Percentiles rank a stretch among this genome's conserved stretches.
phyloP scores from a whole-genome alignment of 37 sponge, comb jelly and placozoan genomes.

The Haliclona indistincta region DNA sequence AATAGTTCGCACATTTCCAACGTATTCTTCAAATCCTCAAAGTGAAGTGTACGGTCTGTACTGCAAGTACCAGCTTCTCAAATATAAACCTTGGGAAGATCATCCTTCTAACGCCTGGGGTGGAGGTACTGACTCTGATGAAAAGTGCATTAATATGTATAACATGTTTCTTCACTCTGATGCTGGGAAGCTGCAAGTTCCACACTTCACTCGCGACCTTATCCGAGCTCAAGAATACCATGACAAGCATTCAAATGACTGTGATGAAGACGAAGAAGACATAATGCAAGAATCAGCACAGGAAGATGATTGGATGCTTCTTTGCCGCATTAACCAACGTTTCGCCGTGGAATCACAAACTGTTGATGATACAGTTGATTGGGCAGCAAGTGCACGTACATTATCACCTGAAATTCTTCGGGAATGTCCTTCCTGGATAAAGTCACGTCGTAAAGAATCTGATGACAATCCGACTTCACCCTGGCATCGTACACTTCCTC shows the following conservation, averaged over 20 bases:
- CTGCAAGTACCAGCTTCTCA: conserved; percentile 21
- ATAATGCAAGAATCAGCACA: neutral
- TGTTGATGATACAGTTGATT: conserved; percentile 2
- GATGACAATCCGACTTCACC: too few species aligned
- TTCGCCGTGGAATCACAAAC: neutral
- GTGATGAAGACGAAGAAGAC: neutral
- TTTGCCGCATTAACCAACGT: conserved; percentile 9
- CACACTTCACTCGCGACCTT: neutral
- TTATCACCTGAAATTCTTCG: too few species aligned
- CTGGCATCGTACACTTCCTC: too few species aligned
- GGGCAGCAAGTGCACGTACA: neutral
- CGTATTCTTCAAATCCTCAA: conserved; percentile 19
- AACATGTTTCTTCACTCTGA: neutral
- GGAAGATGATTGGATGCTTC: conserved; percentile 31
- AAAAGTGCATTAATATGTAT: neutral
- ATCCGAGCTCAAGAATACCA: neutral
- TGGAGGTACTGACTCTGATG: neutral
- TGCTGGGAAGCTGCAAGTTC: neutral
- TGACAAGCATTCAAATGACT: neutral
- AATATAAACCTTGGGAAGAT: conserved; percentile 11
- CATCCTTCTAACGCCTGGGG: neutral
- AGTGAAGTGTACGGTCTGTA: conserved; percentile 4
- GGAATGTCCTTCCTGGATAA: too few species aligned
- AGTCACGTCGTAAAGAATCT: too few species aligned
- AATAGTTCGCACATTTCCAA: conserved; percentile 27